Evolutionary conservation across 2,797 vertebrate species (phyloP), one percentile per base, ranked within the genome.

Genomic region (Neoniphon sammara): DNA sequence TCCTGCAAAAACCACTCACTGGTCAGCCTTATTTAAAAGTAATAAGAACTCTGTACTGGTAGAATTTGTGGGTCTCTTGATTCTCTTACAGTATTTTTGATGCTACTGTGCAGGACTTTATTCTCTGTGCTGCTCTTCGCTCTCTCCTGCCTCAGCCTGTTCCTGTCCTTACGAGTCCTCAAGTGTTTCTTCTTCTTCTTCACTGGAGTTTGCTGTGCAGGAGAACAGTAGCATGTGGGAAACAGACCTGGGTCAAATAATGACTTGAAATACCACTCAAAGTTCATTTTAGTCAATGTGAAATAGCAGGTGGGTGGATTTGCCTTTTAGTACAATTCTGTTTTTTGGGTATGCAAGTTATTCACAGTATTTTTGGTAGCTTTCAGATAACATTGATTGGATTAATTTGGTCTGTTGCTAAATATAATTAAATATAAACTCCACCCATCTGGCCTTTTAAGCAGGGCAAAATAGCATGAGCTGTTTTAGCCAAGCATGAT

Each of bases 121-220:
- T 82, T 55, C 59, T 73, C 60, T 34, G 59, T 70, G 18, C 34
- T 77, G 12, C 25, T 87, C 17, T 75, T 77, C 31, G 7, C 46
- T 21, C 77, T 84, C 53, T 84, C 89, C 57, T 62, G 80, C n/a
- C 21, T 73, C 79, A 91, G 87, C 55, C 78, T 66, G 27, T 95
- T 95, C 73, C 95, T 94, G 30, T 91, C 95, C 83, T 94, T 96
- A 9, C 79, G 90, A 59, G 91, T 96, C 76, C 50, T 89, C 31
- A 95, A 84, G 23, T 14, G 77, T 83, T 95, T 92, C 64, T 87
- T 95, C 57, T 89, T 90, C 65, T 82, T 95, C 36, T 81, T 89
- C 7, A 31, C 65, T 39, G 66, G 69, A 53, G 63, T 84, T 81
- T 83, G 74, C 91, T 92, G 74, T 17, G 56, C 27, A 80, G 27